phyloP scores from a whole-genome alignment of 2,113 vertebrate genomes.

The Aegypius monachus region DNA sequence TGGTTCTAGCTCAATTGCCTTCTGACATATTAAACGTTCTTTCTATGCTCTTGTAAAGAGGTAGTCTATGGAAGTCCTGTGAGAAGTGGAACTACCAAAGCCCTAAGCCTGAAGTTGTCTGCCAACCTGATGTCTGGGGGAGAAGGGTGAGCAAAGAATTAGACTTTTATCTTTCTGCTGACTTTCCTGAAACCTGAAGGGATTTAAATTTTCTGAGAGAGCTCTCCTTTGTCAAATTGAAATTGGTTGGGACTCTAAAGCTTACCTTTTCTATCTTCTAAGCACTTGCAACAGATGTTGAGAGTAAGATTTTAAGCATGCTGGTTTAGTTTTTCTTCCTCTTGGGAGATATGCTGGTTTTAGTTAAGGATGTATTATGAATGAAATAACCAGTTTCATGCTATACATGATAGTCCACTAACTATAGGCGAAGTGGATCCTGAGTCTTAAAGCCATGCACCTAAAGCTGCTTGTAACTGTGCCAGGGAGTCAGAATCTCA shows the following conservation, averaged over 20 bases:
- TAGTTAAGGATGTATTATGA: background rate
- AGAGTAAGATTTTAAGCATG: background rate
- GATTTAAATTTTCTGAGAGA: background rate
- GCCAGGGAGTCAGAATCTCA: background rate
- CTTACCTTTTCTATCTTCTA: background rate
- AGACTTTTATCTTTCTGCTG: background rate
- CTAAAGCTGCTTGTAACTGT: background rate
- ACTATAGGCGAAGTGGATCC: background rate
- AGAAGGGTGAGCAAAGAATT: background rate
- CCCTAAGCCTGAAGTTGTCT: background rate
- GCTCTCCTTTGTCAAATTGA: background rate
- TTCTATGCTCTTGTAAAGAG: background rate
- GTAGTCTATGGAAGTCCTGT: background rate
- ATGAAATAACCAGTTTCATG: background rate
- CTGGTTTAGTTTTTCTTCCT: background rate
- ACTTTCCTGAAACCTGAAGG: background rate
- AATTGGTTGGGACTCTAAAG: background rate
- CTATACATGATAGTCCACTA: background rate
- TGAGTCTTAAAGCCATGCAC: background rate
- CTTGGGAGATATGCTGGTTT: background rate
- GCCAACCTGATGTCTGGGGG: background rate
- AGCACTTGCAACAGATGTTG: background rate
- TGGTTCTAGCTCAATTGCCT: background rate
- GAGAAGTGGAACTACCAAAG: background rate
- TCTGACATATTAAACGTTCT: background rate